phyloP scores from a whole-genome alignment of 2,113 vertebrate species.

The Agapornis roseicollis region DNA sequence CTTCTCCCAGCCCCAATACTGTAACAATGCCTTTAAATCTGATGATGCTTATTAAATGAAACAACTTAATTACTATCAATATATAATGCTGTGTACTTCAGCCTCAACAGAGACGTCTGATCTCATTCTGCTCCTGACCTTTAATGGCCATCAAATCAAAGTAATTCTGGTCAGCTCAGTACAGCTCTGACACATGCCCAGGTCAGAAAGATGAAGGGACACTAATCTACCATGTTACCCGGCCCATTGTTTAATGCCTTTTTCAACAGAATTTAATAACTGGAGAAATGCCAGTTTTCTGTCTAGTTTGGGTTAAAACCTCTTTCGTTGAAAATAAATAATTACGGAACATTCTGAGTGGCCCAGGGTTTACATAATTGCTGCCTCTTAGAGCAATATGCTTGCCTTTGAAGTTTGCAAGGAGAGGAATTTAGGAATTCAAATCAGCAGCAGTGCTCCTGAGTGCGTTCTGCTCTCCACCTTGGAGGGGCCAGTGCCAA shows the following conservation, averaged over 20 bases:
- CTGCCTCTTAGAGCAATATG: conserved; percentile 62
- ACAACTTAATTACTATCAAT: conserved; percentile 77
- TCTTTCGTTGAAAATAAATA: conserved; percentile 70
- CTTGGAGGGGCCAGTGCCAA: conserved; percentile 40
- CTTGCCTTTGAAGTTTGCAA: conserved; percentile 65
- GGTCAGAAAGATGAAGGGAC: conserved; percentile 74
- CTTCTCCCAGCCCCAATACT: not conserved
- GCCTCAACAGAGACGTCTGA: conserved; percentile 56
- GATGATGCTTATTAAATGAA: conserved; percentile 73
- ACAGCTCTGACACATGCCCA: conserved; percentile 68
- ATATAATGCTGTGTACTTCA: conserved; percentile 69
- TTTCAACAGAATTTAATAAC: conserved; percentile 73
- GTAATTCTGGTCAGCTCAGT: conserved; percentile 70
- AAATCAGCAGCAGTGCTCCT: conserved; percentile 23
- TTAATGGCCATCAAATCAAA: conserved; percentile 76
- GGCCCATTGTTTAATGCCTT: conserved; percentile 72
- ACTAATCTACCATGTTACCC: conserved; percentile 62
- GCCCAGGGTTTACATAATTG: conserved; percentile 60
- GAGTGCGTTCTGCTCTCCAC: not conserved
- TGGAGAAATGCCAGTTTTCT: conserved; percentile 72
- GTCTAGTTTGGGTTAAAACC: conserved; percentile 63
- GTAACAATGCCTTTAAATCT: conserved; percentile 63
- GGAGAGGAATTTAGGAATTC: conserved; percentile 64
- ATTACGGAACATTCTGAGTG: conserved; percentile 63
- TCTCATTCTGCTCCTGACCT: conserved; percentile 73